A percentile compares a stretch with the other conserved stretches of the same genome.
Evolutionary conservation across 1,140 invertebrate genomes (phyloP).

Genomic region (Drosophila mayri): DNA sequence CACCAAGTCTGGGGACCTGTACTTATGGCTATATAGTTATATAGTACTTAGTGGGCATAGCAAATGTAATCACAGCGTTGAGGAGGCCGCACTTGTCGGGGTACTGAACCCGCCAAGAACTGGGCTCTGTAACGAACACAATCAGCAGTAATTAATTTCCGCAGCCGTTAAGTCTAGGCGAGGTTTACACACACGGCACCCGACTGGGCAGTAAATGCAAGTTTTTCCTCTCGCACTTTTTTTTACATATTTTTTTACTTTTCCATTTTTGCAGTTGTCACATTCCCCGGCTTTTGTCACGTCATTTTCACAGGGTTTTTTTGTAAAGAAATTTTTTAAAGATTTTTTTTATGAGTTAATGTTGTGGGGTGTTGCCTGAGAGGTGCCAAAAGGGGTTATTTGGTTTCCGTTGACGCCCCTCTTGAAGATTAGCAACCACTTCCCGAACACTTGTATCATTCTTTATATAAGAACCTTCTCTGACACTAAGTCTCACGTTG

Average conservation of each 20-base stretch:
- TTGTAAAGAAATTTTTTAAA: neutral
- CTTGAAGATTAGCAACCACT: neutral
- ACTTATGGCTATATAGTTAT: neutral
- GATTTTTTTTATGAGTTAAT: slow-evolving; percentile 10
- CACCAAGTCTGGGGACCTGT: neutral
- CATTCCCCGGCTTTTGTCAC: slow-evolving; percentile 56
- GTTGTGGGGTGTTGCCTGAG: neutral
- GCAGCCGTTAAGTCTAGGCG: slow-evolving; percentile 63
- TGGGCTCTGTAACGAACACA: slow-evolving; percentile 31
- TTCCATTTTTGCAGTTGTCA: slow-evolving; percentile 33
- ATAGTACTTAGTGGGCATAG: slow-evolving; percentile 1
- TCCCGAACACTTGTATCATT: slow-evolving; percentile 1
- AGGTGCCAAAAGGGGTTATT: slow-evolving; percentile 1
- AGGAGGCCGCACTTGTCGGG: slow-evolving; percentile 27
- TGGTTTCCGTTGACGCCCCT: slow-evolving; percentile 31
- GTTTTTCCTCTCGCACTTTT: neutral
- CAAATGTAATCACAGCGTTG: slow-evolving; percentile 46
- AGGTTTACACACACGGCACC: slow-evolving; percentile 18
- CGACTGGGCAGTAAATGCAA: slow-evolving; percentile 4
- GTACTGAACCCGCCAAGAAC: slow-evolving; percentile 22
- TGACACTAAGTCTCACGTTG: neutral
- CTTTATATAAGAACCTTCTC: neutral
- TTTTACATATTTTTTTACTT: slow-evolving; percentile 11
- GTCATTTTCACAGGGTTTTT: slow-evolving; percentile 42
- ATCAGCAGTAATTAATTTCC: slow-evolving; percentile 64